phyloP scores from a whole-genome alignment of 2,113 vertebrate species.

The Cephalopterus ornatus region DNA sequence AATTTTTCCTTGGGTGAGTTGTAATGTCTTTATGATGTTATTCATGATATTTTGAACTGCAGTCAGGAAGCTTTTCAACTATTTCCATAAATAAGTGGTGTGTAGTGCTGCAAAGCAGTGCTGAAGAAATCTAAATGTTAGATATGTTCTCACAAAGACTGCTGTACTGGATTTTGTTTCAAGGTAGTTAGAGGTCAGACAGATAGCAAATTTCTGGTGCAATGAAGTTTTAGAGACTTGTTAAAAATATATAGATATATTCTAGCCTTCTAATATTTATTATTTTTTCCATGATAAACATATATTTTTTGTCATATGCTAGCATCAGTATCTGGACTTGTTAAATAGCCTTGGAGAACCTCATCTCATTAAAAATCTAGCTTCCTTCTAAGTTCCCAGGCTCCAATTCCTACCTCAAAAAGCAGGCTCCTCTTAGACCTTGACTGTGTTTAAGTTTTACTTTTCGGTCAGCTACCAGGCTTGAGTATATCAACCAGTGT shows the following conservation, averaged over 20 bases:
- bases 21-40: neutral
- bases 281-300: neutral
- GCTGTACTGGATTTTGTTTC: neutral
- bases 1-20: neutral
- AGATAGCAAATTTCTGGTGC: neutral
- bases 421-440: neutral
- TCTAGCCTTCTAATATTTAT: neutral
- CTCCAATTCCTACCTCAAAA: neutral
- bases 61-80: neutral
- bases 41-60: neutral
- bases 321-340: neutral
- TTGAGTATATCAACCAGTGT: fast-evolving
- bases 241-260: neutral
- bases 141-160: neutral
- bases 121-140: neutral
- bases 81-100: neutral
- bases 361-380: neutral
- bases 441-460: neutral
- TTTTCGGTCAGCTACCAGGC: neutral
- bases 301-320: neutral
- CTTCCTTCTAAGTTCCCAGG: neutral
- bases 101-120: neutral
- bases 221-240: neutral
- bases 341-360: neutral
- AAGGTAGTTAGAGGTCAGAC: neutral